These are phyloP conservation scores for Achroia grisella DNA, from an alignment of 1,140 invertebrate genomes.

Conservation along the genomic window DNA sequence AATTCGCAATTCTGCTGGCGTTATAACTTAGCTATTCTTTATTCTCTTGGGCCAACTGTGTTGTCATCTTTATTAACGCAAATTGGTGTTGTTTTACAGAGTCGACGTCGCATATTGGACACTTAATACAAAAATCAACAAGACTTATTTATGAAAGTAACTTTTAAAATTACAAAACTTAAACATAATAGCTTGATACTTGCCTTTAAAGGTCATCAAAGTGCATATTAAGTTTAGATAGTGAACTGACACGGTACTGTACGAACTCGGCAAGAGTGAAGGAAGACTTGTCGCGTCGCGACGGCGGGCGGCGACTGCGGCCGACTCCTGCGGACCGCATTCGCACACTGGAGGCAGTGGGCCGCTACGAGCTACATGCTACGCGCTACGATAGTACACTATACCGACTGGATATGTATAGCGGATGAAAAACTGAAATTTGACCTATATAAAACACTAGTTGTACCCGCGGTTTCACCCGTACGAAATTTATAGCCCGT, in stretches of 20 bases:
- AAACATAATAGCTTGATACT: neutral
- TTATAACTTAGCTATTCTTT: slow-evolving; percentile 19
- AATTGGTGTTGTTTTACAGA: neutral
- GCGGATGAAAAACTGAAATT: no score
- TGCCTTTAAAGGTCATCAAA: neutral
- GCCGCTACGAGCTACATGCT: slow-evolving; percentile 30
- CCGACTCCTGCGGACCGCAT: slow-evolving; percentile 42
- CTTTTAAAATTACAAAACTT: no score
- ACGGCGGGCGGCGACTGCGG: slow-evolving; percentile 19
- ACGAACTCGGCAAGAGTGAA: no score
- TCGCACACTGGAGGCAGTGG: slow-evolving; percentile 27
- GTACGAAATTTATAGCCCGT: no score
- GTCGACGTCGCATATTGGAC: no score
- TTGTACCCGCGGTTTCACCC: no score
- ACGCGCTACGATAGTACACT: slow-evolving; percentile 31
- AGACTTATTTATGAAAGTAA: no score
- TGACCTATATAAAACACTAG: no score
- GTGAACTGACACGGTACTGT: neutral
- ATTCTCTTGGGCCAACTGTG: neutral
- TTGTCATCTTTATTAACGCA: neutral
- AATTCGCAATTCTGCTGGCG: neutral
- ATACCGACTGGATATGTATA: no score
- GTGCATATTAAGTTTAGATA: neutral
- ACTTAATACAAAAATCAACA: no score
- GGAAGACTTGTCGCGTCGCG: no score